These are phyloP conservation scores for Centropus bengalensis DNA, from an alignment of 2,113 vertebrate species.

Conservation along the genomic window DNA sequence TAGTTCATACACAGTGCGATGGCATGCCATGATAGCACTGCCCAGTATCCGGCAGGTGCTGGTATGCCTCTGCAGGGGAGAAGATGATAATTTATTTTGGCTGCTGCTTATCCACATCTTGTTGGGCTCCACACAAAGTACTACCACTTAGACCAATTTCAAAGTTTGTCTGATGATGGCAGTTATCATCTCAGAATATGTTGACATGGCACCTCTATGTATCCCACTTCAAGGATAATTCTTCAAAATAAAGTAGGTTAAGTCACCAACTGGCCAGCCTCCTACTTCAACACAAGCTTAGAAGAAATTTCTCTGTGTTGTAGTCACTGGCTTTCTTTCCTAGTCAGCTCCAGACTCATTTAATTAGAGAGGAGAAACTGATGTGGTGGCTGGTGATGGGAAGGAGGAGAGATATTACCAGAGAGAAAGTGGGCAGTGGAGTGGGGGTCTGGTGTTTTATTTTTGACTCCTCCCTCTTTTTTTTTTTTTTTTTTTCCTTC, in stretches of 20 bases:
- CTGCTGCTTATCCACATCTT: background rate
- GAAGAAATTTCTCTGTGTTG: background rate
- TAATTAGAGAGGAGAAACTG: background rate
- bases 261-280: background rate
- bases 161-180: background rate
- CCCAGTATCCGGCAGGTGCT: background rate
- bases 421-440: background rate
- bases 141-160: background rate
- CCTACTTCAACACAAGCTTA: background rate
- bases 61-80: background rate
- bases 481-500: background rate
- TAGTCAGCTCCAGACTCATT: background rate
- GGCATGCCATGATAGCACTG: background rate
- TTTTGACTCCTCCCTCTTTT: background rate
- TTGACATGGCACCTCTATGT: background rate
- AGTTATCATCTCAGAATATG: background rate
- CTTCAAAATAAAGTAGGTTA: slow-evolving; percentile 30
- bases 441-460: background rate
- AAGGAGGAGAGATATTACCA: background rate
- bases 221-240: background rate
- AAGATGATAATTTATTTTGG: background rate
- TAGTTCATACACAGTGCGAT: background rate
- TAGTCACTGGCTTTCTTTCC: background rate
- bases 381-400: background rate
- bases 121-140: background rate